Evolutionary conservation across 2,113 vertebrate genomes (phyloP), one percentile per base, ranked within the genome.

Genomic region (Seriola aureovittata): DNA sequence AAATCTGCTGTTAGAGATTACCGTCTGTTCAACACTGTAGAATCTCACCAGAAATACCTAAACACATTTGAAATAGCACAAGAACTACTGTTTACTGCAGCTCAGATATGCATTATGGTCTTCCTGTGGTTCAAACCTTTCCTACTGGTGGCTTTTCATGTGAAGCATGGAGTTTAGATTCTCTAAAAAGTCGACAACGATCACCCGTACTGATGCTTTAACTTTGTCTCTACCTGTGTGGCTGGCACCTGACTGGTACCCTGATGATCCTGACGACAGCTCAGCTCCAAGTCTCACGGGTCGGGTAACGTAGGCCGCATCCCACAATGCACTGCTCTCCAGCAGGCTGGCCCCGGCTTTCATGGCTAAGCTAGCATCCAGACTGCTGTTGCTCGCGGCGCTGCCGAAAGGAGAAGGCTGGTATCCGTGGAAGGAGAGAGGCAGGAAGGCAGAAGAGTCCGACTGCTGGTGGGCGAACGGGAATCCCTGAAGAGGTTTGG

Each of bases 211-310:
- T 29, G 29, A 29, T 29, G 29, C 29, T 42, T 42, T 42, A 10
- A 42, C 40, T 8, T 42, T 8, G 40, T 42, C 34, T 38, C 23
- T 66, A 98, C 97, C 97, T 92, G 96, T 94, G 63, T 95, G 93
- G 42, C 96, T 96, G 79, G 93, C 89, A 50, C 89, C 90, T 0
- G 96, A 95, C 64, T 96, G 93, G 87, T 91, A 95, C 17, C 95
- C 92, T 0, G 92, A 95, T 0, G 96, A 96, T 34, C 94, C 94
- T 0, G 94, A 95, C 2, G 95, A 96, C 44, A 96, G 70, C 14
- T 95, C 90, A 0, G 80, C 11, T 5, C 86, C 92, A 1, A 84
- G 88, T 83, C 94, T 94, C 71, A 87, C 85, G 0, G 75, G 89
- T 44, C 67, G 91, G 55, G 88, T 8, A 0, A 92, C 63, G 1